These are phyloP conservation scores for Periophthalmus modestus DNA, from an alignment of 2,113 vertebrate species.

Conservation along the genomic window DNA sequence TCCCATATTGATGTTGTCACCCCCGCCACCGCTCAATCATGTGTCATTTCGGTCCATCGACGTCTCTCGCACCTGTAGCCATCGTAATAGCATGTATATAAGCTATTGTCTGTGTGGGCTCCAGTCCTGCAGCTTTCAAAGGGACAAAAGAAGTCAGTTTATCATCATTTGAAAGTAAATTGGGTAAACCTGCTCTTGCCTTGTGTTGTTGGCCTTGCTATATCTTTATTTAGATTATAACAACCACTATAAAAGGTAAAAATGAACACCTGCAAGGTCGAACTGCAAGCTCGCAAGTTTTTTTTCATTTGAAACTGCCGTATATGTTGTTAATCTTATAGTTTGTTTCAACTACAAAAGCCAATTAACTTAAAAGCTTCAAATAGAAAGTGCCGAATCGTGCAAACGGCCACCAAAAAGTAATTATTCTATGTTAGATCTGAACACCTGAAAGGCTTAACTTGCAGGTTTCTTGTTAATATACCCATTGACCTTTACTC, in stretches of 20 bases:
- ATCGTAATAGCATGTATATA: conserved; percentile 4
- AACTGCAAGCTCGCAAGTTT: not conserved
- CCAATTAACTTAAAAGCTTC: not conserved
- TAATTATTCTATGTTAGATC: not conserved
- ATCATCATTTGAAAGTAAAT: conserved; percentile 23
- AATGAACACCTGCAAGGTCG: not conserved
- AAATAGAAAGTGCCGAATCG: not conserved
- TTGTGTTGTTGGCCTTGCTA: conserved; percentile 14
- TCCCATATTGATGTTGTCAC: conserved; percentile 41
- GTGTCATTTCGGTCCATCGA: conserved; percentile 20
- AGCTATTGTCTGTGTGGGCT: conserved; percentile 17
- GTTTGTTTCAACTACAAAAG: not conserved
- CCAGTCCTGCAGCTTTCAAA: conserved; percentile 7
- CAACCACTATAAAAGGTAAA: not conserved
- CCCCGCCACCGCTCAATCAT: conserved; percentile 9
- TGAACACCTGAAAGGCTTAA: not conserved
- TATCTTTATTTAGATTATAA: not conserved
- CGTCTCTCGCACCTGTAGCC: conserved; percentile 9
- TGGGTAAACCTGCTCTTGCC: conserved; percentile 28
- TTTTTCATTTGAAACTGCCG: not conserved
- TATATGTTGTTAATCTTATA: not conserved
- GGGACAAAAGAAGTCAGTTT: conserved; percentile 17
- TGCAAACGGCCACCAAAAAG: not conserved
- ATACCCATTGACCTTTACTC: not conserved
- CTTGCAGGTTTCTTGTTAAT: not conserved